Evolutionary conservation across 2,797 vertebrate genomes (phyloP).

Genomic region (Enteromius radiatus): DNA sequence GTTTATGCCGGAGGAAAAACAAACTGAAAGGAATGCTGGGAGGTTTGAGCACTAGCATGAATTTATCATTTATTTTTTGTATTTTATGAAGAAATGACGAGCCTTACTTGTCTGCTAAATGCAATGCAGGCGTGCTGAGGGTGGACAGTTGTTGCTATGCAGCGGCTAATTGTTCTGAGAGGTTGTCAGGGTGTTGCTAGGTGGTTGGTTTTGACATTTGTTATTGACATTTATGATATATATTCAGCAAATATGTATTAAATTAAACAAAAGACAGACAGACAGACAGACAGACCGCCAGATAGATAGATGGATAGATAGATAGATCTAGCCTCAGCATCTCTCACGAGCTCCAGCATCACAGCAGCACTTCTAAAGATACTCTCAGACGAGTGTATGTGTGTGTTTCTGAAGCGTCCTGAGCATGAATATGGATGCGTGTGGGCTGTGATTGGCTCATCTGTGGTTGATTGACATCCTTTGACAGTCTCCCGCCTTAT

Average conservation of each 20-base stretch:
- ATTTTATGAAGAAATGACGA: not conserved
- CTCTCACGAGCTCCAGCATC: not conserved
- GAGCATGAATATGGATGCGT: conserved; percentile 1
- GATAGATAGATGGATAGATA: not conserved
- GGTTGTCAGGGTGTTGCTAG: not conserved
- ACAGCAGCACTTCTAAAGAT: not conserved
- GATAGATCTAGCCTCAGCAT: not conserved
- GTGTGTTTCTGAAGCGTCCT: not conserved
- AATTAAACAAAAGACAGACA: too few species aligned
- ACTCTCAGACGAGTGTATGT: not conserved
- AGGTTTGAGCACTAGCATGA: not conserved
- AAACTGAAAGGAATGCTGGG: conserved; percentile 8
- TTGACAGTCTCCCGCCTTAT: conserved; percentile 77
- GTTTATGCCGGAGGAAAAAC: conserved; percentile 5
- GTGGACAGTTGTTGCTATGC: not conserved
- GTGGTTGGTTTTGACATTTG: not conserved
- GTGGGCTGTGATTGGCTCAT: conserved; percentile 18
- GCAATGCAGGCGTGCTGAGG: not conserved
- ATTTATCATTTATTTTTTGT: not conserved
- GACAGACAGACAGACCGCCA: not conserved
- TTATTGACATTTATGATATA: not conserved
- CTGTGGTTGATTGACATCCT: conserved; percentile 42
- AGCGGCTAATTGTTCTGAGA: not conserved
- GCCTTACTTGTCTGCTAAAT: not conserved
- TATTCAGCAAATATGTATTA: too few species aligned